Base-by-base conservation (phyloP, 2,888 invertebrate genomes). In the Lasioglossum lativentre region DNA sequence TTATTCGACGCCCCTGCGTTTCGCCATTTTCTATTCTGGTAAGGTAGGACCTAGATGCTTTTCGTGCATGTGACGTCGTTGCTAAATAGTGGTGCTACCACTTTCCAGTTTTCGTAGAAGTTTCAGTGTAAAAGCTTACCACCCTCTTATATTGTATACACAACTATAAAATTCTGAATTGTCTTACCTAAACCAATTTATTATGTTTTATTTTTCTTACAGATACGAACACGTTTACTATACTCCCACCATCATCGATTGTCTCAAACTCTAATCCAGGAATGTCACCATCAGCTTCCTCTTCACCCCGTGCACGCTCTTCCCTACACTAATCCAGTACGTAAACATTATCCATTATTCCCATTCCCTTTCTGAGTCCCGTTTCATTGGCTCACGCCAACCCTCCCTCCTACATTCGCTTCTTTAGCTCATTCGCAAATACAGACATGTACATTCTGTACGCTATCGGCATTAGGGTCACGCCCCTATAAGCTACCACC, bases 391-490 rank as follows among this genome's bases (percentile, higher is more conserved):
- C 59, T n/a, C 14, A 59, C 59, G 27, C 27, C 59, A 27, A 14
- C 27, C 59, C 59, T 30, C 14, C 27, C 27, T 59, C 59, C 27
- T 59, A 5, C 59, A 30, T 30, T 59, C 59, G 59, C 59, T 59
- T 59, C 27, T 59, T 59, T 59, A 59, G 27, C 59, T 59, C 59
- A 59, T 59, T 59, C 59, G 59, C 59, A 59, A 59, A 59, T 27
- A 59, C 59, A 59, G 59, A 16, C 59, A 59, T 59, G 27, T 59
- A 59, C 59, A 59, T 12, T 30, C 59, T 59, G 59, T 27, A 59
- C 59, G 59, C 27, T 27, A 59, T 59, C 16, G 59, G 59, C 59
- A 59, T 59, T 59, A 59, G 27, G 27, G 59, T 59, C 59, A 59
- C 59, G 27, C 59, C 59, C 59, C 59, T 30, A 30, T 14, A 59